These are phyloP conservation scores for Drosophila santomea DNA, from an alignment of 1,140 invertebrate species.

Conservation along the genomic window DNA sequence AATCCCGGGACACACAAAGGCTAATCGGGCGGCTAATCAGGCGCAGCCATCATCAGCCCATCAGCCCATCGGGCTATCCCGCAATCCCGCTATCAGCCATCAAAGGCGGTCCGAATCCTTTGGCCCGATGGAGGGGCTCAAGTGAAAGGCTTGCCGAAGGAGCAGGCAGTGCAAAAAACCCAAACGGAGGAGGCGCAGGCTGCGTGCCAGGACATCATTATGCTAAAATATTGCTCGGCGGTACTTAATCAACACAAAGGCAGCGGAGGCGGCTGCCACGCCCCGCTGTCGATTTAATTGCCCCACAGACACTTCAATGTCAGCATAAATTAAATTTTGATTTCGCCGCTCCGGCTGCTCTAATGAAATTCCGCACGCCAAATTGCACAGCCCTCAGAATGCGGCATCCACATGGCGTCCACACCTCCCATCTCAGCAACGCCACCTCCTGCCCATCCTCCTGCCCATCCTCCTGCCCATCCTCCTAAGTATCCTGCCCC, in stretches of 20 bases:
- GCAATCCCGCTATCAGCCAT: constrained; percentile 33
- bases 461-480: not conserved
- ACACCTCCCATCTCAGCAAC: not conserved
- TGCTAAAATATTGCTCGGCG: constrained; percentile 55
- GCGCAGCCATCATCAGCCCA: constrained; percentile 2
- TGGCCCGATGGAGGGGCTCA: constrained; percentile 15
- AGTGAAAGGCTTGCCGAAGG: constrained; percentile 12
- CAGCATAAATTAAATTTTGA: constrained; percentile 80
- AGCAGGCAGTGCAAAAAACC: constrained; percentile 1
- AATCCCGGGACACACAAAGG: constrained; percentile 44
- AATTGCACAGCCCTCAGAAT: constrained; percentile 47
- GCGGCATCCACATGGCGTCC: constrained; percentile 17
- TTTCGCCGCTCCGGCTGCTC: constrained; percentile 47
- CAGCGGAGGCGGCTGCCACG: constrained; percentile 18
- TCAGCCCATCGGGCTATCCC: constrained; percentile 9
- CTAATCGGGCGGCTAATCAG: constrained; percentile 49
- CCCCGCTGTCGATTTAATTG: constrained; percentile 69
- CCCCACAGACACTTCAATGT: constrained; percentile 74
- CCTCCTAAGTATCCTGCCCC: not conserved
- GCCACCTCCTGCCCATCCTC: not conserved
- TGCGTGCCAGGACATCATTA: constrained; percentile 59
- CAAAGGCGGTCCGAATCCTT: constrained; percentile 41
- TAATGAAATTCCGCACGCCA: constrained; percentile 70
- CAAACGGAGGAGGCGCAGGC: not conserved
- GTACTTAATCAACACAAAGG: constrained; percentile 60